Base-by-base conservation (phyloP, 2,113 vertebrate species). In the Protobothrops flavoviridis region DNA sequence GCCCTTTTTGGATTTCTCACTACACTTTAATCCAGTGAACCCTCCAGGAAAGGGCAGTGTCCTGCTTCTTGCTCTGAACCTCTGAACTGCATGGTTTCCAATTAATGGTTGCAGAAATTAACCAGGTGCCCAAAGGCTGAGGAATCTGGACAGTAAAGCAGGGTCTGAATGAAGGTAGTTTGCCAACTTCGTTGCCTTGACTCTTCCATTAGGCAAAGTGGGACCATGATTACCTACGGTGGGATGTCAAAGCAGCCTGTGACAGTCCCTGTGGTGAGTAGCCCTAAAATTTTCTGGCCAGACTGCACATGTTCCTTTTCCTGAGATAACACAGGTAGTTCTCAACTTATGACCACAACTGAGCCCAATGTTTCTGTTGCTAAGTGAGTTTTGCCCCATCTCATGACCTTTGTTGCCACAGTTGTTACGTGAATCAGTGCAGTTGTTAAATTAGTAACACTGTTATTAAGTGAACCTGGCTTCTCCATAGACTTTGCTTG, bases 241-340 rank as follows among this genome's bases (percentile, higher is more conserved):
- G 99, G 99, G 7, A 99, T 99, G 99, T 98, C 99, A 95, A 99
- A 98, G 95, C 98, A 99, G 96, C 99, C 99, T 0, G 97, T 99
- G 57, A 98, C 96, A 39, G 97, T 99, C 55, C 99, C 99, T 90
- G 98, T 98, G 98, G 99, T 99, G 96, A 98, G 98, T 97, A 81
- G 21, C 13, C 74, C 43, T 85, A 2, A 43, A n/a, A 23, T 3
- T 74, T 90, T 53, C 53, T 50, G 69, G n/a, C 24, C 4, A 52
- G 11, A 3, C 50, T 52, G 13, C 33, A n/a, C 1, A 0, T 39
- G 48, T 91, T 52, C 64, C 90, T 33, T 45, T 91, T 12, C 53
- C 0, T 0, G 86, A 56, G 29, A 26, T 45, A 95, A 56, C n/a
- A 0, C n/a, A 7, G 69, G 29, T 33, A n/a, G 64, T 15, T n/a